Percentiles rank a stretch among this genome's conserved stretches.
Evolutionary conservation across 2,888 invertebrate species (phyloP).

Genomic region (Clostera curtula): DNA sequence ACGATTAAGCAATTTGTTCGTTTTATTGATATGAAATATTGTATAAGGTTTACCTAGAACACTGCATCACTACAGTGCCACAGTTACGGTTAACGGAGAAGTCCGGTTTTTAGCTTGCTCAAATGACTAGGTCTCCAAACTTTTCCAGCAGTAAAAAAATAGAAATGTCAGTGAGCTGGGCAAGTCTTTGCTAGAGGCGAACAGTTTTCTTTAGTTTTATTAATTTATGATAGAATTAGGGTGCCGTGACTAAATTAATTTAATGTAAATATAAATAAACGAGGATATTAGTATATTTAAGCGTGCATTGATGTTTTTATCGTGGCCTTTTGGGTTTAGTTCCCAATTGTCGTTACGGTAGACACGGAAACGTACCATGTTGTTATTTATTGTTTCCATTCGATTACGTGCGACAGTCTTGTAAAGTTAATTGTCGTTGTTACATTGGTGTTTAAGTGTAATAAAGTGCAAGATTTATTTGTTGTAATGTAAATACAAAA

Average conservation of each 20-base stretch:
- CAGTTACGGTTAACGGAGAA: too few species aligned
- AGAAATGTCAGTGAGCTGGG: slow-evolving; percentile 52
- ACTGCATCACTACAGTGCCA: too few species aligned
- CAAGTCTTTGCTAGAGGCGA: slow-evolving; percentile 26
- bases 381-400: slow-evolving; percentile 55
- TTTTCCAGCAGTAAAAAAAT: slow-evolving; percentile 12
- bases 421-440: slow-evolving; percentile 25
- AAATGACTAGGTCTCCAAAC: too few species aligned
- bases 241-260: slow-evolving; percentile 33
- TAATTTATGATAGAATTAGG: slow-evolving; percentile 33
- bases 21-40: too few species aligned
- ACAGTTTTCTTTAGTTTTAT: slow-evolving; percentile 33
- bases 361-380: slow-evolving; percentile 37
- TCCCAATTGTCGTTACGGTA: slow-evolving; percentile 16
- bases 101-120: too few species aligned
- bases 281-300: slow-evolving; percentile 21
- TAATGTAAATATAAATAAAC: slow-evolving; percentile 28
- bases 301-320: slow-evolving; percentile 23
- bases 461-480: slow-evolving; percentile 39
- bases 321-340: slow-evolving; percentile 21
- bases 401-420: slow-evolving; percentile 31
- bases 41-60: too few species aligned
- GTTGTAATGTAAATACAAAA: slow-evolving; percentile 73
- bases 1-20: too few species aligned
- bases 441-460: slow-evolving; percentile 24